Evolutionary conservation across 2,888 invertebrate species (phyloP), one percentile per base, ranked within the genome.

Genomic region (Bhutanitis thaidina): DNA sequence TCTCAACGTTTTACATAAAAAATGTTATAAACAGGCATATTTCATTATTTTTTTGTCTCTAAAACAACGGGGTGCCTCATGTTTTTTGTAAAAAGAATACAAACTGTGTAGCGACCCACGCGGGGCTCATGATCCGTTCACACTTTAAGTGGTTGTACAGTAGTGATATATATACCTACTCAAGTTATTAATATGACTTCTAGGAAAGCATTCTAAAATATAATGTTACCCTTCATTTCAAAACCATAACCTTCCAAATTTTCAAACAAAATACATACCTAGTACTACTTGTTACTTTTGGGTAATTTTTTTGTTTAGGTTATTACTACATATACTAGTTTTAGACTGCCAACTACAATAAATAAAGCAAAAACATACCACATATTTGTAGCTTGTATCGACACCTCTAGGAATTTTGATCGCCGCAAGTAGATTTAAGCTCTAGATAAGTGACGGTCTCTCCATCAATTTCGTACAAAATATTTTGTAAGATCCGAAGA

Each of bases 321-420:
- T 20, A 20, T 20, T 20, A 20, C 5, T 20, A 20, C 20, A 2
- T 2, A 20, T n/a, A 20, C 20, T 4, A 20, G 5, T 20, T 20
- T 4, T 20, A 20, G 2, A 20, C 2, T 20, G 2, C 20, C 20
- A 38, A 25, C 16, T 7, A 10, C 7, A 7, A 27, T 34, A 20
- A 32, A 27, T 27, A 7, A 32, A 34, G 25, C 30, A 25, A 34
- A 46, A 41, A 71, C 72, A 67, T 68, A 67, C 64, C 67, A 72
- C 79, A 83, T 84, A 76, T 70, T 77, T 73, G 62, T 62, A 64
- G 61, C 66, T 73, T 81, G 82, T 86, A 88, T 88, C 79, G 85
- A 88, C 89, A 89, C 89, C 88, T 89, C 80, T 78, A 87, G 77
- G 87, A 89, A 88, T 89, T 81, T 87, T 81, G 79, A 87, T 84